Conservation (phyloP, 2,113 vertebrate species). For the Pterophyllum scalare region DNA sequence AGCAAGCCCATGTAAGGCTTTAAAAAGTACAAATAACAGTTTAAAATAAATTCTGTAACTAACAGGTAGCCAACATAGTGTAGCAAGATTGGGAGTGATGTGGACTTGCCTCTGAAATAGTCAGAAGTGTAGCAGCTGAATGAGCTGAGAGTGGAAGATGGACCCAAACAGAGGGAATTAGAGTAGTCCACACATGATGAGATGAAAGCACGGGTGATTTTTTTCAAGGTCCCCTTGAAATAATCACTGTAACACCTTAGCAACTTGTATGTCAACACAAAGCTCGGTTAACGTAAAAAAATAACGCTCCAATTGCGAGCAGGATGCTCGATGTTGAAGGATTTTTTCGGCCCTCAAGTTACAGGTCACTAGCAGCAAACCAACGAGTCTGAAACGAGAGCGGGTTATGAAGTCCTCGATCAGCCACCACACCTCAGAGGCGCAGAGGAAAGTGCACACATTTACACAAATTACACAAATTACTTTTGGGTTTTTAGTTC, state of each 20-base stretch:
- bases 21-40: background rate
- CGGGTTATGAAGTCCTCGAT: background rate
- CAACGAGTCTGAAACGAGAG: background rate
- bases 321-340: background rate
- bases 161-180: background rate
- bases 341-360: background rate
- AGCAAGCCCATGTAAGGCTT: background rate
- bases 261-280: background rate
- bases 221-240: background rate
- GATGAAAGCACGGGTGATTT: background rate
- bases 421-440: background rate
- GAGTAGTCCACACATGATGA: background rate
- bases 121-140: background rate
- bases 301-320: background rate
- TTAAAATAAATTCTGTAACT: background rate
- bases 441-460: background rate
- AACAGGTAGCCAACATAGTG: background rate
- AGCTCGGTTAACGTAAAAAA: background rate
- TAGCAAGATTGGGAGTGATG: background rate
- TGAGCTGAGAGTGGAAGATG: background rate
- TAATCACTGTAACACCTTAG: background rate
- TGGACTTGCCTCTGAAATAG: background rate
- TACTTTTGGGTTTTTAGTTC: background rate
- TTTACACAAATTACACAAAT: background rate
- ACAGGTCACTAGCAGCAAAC: background rate